Evolutionary conservation across 1,140 invertebrate species (phyloP), one percentile per base, ranked within the genome.

Genomic region (Drosophila sp.): DNA sequence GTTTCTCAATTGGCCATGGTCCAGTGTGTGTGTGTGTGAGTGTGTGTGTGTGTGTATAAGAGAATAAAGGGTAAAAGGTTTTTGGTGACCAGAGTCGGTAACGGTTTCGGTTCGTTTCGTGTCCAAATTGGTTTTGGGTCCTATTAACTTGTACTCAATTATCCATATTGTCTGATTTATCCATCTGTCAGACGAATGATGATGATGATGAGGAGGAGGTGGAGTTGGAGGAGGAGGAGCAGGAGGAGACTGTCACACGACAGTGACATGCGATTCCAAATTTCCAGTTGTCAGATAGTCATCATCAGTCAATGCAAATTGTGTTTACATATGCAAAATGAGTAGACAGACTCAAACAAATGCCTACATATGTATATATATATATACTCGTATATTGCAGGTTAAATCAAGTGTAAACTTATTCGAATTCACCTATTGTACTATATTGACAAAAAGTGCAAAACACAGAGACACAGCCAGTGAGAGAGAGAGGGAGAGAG

Each of bases 351-450:
- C 57, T 54, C 25, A 66, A 38, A 41, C 25, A 27, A 47, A 56
- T 33, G 38, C 17, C 17, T 17, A 17, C 17, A 17, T 17, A 17
- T 17, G 17, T 17, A 17, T 17, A 17, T 17, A 17, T 17, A 17
- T 17, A 17, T 17, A 17, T 17, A 17, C 66, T 35, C 35, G 11
- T 3, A 58, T 41, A 56, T 7, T 56, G 69, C 17, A 66, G 41
- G 73, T 68, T 83, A 73, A 87, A 76, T 86, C 71, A 72, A 68
- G 61, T 79, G 71, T 41, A 73, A 63, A 56, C 55, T 55, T 29
- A 29, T 44, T 56, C 33, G 60, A 61, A 71, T 66, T 56, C 17
- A 58, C 30, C 30, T 58, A 35, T 35, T 38, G 35, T 11, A 17
- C 17, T 17, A 38, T 38, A 11, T 38, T 38, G 35, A 38, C 35